Evolutionary conservation across 2,888 invertebrate genomes (phyloP), one percentile per base, ranked within the genome.

Genomic region (Epinotia demarniana): DNA sequence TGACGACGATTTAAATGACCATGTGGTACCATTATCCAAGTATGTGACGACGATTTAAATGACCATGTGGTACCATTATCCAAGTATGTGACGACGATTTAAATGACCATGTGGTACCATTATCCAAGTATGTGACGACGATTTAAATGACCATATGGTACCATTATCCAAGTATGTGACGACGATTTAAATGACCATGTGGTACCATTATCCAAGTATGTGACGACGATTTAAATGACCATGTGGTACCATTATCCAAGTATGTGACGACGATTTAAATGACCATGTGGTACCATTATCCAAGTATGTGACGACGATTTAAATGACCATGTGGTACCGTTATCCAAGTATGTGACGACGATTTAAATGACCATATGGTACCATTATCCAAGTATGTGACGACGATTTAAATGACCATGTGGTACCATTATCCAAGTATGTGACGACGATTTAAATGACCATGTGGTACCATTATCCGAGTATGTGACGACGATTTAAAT

Each of bases 391-490:
- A n/a, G 46, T 63, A 43, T 9, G 61, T 16, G 33, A 33, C n/a
- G 16, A 23, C 23, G 23, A 23, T 23, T 23, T 23, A 23, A 23
- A 23, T 23, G 23, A n/a, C n/a, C n/a, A n/a, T n/a, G n/a, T n/a
- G n/a, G n/a, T n/a, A n/a, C n/a, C 60, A 63, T 55, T 43, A 62
- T 57, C 57, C 72, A 23, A n/a, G 46, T 63, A 43, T 9, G 61
- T 16, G 33, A 33, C n/a, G 16, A 23, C 23, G 23, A 23, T 23
- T 23, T 23, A 23, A 23, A 23, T 23, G 23, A n/a, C n/a, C n/a
- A n/a, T n/a, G n/a, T n/a, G n/a, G n/a, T n/a, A n/a, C n/a, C 60
- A 63, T 55, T 43, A 62, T 57, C 57, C 72, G 39, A n/a, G 46
- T 63, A 43, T 9, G 61, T 16, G 33, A 33, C n/a, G 16, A 23